A percentile compares a stretch with the other conserved stretches of the same genome.
Conservation (phyloP, 2,888 invertebrate genomes). For the Mythimna vitellina region DNA sequence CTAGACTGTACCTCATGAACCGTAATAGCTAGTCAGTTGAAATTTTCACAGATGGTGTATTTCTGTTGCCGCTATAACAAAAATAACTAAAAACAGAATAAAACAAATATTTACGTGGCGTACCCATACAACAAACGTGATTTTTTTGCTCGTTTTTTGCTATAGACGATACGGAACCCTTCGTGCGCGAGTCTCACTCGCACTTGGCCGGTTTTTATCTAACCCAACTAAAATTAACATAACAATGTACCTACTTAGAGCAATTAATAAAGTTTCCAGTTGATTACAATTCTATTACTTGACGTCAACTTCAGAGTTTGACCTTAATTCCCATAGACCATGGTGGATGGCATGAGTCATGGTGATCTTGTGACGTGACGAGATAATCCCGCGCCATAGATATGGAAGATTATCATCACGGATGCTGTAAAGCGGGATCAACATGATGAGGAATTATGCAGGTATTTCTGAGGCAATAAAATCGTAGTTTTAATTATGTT, state of each 20-base stretch:
- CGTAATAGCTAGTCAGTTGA: too few relatives aligned
- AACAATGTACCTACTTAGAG: constrained; percentile 18
- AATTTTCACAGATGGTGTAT: too few relatives aligned
- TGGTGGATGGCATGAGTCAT: constrained; percentile 43
- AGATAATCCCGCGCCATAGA: constrained; percentile 42
- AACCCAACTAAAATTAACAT: constrained; percentile 25
- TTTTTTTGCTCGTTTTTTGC: too few relatives aligned
- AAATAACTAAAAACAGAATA: too few relatives aligned
- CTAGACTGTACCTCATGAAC: too few relatives aligned
- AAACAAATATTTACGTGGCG: too few relatives aligned
- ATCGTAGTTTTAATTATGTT: background rate
- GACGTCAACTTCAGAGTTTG: constrained; percentile 19
- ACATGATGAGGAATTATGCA: background rate
- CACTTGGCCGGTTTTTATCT: background rate
- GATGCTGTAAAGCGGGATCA: background rate
- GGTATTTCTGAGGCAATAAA: background rate
- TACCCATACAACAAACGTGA: too few relatives aligned
- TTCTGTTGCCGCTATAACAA: too few relatives aligned
- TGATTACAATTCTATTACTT: constrained; percentile 42
- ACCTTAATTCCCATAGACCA: constrained; percentile 55
- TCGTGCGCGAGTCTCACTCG: too few relatives aligned
- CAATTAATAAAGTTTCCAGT: constrained; percentile 34
- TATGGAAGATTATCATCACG: constrained; percentile 38
- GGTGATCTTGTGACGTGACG: constrained; percentile 24
- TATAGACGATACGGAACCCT: too few relatives aligned